These are phyloP conservation scores for Baronia brevicornis DNA, from an alignment of 2,888 invertebrate genomes.

Conservation along the genomic window DNA sequence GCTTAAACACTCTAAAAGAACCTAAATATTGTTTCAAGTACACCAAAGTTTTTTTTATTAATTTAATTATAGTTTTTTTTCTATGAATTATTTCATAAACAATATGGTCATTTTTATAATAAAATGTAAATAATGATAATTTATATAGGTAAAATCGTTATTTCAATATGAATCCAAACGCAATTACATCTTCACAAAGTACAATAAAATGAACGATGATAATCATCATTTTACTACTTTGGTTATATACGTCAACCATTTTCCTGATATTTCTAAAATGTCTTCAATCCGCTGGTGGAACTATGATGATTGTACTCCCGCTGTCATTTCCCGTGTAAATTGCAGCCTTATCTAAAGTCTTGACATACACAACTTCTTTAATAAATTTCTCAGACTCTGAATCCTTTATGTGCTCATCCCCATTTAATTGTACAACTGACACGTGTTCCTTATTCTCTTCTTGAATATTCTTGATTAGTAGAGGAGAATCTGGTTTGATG, in stretches of 20 bases:
- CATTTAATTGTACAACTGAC: conserved; percentile 58
- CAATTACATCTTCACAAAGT: too few species aligned
- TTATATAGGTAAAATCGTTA: too few species aligned
- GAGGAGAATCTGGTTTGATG: conserved; percentile 52
- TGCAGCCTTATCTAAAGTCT: conserved; percentile 49
- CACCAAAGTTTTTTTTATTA: neutral
- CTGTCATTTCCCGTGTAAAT: conserved; percentile 55
- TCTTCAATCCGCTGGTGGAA: conserved; percentile 63
- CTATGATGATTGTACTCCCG: conserved; percentile 62
- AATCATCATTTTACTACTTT: too few species aligned
- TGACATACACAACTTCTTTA: conserved; percentile 51
- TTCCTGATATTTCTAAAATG: too few species aligned
- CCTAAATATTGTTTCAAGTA: conserved; percentile 17
- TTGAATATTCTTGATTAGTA: conserved; percentile 26
- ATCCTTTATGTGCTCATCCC: conserved; percentile 46
- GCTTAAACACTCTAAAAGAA: conserved; percentile 36
- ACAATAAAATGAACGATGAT: too few species aligned
- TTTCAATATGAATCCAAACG: too few species aligned
- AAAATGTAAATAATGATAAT: too few species aligned
- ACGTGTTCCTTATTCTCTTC: conserved; percentile 51
- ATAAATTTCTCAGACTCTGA: conserved; percentile 40
- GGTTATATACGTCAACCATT: too few species aligned
- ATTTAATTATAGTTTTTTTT: too few species aligned
- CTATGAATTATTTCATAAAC: too few species aligned
- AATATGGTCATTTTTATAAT: too few species aligned